These are phyloP conservation scores for Archips xylosteana DNA, from an alignment of 2,888 invertebrate genomes.

Conservation along the genomic window DNA sequence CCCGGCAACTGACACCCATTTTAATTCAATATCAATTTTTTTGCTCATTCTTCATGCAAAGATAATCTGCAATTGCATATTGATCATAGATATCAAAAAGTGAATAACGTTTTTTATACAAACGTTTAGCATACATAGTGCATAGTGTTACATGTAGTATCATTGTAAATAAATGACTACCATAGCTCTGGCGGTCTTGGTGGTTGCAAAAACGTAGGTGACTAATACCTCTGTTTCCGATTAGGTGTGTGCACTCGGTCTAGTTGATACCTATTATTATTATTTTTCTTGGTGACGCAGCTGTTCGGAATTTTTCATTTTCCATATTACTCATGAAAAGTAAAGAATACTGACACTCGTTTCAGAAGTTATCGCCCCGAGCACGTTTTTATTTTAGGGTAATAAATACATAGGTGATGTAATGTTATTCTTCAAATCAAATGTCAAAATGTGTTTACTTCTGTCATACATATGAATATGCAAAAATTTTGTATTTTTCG, in stretches of 20 bases:
- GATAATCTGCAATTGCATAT: not conserved
- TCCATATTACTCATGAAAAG: conserved; percentile 28
- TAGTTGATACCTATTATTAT: conserved; percentile 13
- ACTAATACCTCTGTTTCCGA: conserved; percentile 1
- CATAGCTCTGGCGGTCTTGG: not conserved
- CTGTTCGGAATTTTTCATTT: conserved; percentile 29
- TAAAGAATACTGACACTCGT: conserved; percentile 16
- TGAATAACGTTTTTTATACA: too few relatives aligned
- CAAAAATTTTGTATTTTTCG: conserved; percentile 2
- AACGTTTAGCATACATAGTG: too few relatives aligned
- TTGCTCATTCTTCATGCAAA: not conserved
- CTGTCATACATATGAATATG: conserved; percentile 24
- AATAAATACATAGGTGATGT: conserved; percentile 27
- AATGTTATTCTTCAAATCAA: conserved; percentile 19
- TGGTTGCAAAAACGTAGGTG: not conserved
- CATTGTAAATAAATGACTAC: not conserved
- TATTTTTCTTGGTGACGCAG: conserved; percentile 26
- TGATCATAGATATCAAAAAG: too few relatives aligned
- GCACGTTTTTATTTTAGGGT: conserved; percentile 3
- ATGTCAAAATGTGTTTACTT: conserved; percentile 9
- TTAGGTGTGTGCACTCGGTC: conserved; percentile 2
- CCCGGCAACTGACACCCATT: not conserved
- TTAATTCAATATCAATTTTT: not conserved
- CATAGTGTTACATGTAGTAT: too few relatives aligned
- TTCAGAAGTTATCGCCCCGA: conserved; percentile 9